These are phyloP conservation scores for Acrocephalus arundinaceus DNA, from an alignment of 2,113 vertebrate species.

Conservation along the genomic window DNA sequence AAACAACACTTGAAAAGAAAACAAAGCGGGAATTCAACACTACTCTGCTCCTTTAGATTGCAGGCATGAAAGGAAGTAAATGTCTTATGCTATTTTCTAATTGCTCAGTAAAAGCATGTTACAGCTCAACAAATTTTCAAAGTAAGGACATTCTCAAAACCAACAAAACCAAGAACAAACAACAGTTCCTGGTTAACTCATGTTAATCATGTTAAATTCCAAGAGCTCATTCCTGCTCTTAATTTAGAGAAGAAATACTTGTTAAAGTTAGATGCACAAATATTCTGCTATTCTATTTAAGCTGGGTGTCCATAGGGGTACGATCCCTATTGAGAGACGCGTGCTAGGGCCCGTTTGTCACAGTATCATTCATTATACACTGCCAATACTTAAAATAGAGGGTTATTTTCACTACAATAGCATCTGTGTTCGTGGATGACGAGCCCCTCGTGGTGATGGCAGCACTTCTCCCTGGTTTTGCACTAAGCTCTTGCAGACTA, in stretches of 20 bases:
- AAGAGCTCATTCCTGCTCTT: not conserved
- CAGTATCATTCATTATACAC: not conserved
- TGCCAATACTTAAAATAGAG: not conserved
- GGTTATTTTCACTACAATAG: not conserved
- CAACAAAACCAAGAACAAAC: not conserved
- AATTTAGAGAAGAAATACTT: not conserved
- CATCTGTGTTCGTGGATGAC: not conserved
- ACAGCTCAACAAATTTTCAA: not conserved
- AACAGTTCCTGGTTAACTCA: not conserved
- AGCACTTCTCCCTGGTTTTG: not conserved
- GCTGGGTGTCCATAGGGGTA: fast-evolving
- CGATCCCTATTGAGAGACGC: not conserved
- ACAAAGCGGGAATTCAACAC: not conserved
- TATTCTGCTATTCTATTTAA: not conserved
- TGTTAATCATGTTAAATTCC: not conserved
- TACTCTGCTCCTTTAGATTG: not conserved
- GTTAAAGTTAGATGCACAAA: not conserved
- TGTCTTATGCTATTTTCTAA: not conserved
- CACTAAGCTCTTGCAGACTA: not conserved
- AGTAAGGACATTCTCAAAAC: not conserved
- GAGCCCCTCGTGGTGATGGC: not conserved
- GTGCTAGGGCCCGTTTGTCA: not conserved
- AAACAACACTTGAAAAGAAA: not conserved
- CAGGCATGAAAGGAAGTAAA: not conserved
- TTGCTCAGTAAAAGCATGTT: not conserved